Evolutionary conservation across 35 echinoderm and acorn worm species (phyloP), one percentile per base, ranked within the genome.

Genomic region (Heliocidaris tuberculata): DNA sequence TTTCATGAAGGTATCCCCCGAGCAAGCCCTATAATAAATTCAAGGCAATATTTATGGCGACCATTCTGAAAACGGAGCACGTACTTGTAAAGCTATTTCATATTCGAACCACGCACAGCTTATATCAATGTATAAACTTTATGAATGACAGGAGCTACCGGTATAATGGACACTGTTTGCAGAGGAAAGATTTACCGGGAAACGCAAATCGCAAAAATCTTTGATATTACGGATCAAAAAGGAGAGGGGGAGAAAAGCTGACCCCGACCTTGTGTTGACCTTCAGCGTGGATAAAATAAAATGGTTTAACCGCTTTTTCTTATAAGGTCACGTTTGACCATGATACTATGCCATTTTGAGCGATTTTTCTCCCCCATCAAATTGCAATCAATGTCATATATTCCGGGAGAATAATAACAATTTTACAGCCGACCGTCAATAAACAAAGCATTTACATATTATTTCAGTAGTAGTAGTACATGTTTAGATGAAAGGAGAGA

Each of bases 361-460:
- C 32, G 87, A 89, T 89, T 89, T 89, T 24, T 48, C 87, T 16
- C 31, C 87, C 47, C 87, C 35, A 89, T 78, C 65, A 78, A 78
- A 21, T 78, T 19, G 65, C 65, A 78, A 78, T 78, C 65, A 78
- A 78, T 78, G 65, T 78, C 65, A 78, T 27, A 78, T 78, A 78
- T 78, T 78, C 65, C 65, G 21, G 17, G 21, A 2, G 65, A 78
- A 78, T 78, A 78, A 78, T 78, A 78, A 78, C 65, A 78, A 78
- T 78, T 78, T 78, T 78, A 78, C 65, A 78, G 21, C 65, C 65
- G 4, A 78, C 65, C 65, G 27, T 78, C 65, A 78, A 78, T 78
- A 78, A n/a, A 78, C 65, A 78, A 78, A 78, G 65, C 65, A 78
- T 78, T 78, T 78, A 78, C 19, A 60, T 19, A 60, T 42, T 0